Percentiles rank a stretch among this genome's conserved stretches.
phyloP scores from a whole-genome alignment of 2,797 vertebrate species.

The Rhadinocentrus ornatus region DNA sequence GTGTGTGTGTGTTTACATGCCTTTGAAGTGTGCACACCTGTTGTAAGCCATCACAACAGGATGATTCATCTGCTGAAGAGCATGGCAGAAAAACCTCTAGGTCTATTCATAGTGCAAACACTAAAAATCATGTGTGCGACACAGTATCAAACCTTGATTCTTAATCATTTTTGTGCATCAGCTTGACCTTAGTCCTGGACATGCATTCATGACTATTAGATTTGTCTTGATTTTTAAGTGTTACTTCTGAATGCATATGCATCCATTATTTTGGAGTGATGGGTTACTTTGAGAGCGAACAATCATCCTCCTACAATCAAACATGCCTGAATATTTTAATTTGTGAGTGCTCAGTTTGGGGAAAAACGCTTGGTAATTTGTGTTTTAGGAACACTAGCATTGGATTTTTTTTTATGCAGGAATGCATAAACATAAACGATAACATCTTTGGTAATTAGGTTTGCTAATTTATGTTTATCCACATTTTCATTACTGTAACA shows the following conservation, averaged over 20 bases:
- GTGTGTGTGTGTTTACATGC: conserved; percentile 7
- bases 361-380: not conserved
- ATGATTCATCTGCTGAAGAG: conserved; percentile 60
- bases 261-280: conserved; percentile 1
- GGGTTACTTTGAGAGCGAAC: not conserved
- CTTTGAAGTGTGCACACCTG: conserved; percentile 78
- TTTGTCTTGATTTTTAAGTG: not conserved
- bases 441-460: not conserved
- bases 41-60: conserved; percentile 57
- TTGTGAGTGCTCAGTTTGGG: not conserved
- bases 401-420: not conserved
- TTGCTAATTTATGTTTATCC: not conserved
- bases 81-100: conserved; percentile 28
- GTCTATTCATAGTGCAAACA: conserved; percentile 66
- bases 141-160: conserved; percentile 26
- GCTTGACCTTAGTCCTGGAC: conserved; percentile 12
- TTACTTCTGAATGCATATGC: not conserved
- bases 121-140: conserved; percentile 49
- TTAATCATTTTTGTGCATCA: not conserved
- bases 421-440: not conserved
- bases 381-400: not conserved
- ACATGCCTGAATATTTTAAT: not conserved
- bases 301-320: not conserved
- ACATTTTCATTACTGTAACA: not conserved
- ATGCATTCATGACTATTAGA: not conserved